Evolutionary conservation across 2,888 invertebrate species (phyloP), one percentile per base, ranked within the genome.

Genomic region (Cephus sareptanus): DNA sequence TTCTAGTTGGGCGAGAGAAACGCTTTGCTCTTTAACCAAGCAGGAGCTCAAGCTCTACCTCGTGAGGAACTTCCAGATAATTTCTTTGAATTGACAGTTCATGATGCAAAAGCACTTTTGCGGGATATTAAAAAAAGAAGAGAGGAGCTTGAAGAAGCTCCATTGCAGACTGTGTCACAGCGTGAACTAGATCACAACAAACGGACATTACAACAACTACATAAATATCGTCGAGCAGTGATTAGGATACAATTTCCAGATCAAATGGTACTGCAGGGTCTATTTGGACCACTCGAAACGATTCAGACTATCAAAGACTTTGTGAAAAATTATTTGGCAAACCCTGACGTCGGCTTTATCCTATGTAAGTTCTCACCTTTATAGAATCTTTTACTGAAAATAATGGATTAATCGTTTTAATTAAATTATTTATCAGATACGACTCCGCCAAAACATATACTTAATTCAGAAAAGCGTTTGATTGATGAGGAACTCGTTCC

Each of bases 211-310:
- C 92, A 92, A 76, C 94, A 94, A 87, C 91, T 96, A 40, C 93
- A 94, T 77, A 93, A 93, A 83, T 97, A 97, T 91, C 95, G 95
- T 85, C 94, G 95, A 88, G 95, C 95, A 75, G 95, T 98, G 13
- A 95, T 98, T 74, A 93, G 98, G 77, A 92, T 98, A 81, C 96
- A 96, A 89, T 98, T 98, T 91, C 97, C 98, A 3, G 96, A 98
- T 92, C 94, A 95, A 76, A 93, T 95, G 73, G 96, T 98, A 70
- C 93, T 98, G 34, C 98, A 98, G 92, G 98, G 96, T 15, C 93
- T 96, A 70, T 98, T 98, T 88, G 93, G 93, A 82, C 96, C 98
- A 1, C 92, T 93, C 15, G 96, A 98, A 90, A 95, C 94, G 6
- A 93, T 98, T 56, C 92, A 93, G 84, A 93, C 94, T 80, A 93